Conservation (phyloP, 2,888 invertebrate genomes). For the Cybosia mesomella region DNA sequence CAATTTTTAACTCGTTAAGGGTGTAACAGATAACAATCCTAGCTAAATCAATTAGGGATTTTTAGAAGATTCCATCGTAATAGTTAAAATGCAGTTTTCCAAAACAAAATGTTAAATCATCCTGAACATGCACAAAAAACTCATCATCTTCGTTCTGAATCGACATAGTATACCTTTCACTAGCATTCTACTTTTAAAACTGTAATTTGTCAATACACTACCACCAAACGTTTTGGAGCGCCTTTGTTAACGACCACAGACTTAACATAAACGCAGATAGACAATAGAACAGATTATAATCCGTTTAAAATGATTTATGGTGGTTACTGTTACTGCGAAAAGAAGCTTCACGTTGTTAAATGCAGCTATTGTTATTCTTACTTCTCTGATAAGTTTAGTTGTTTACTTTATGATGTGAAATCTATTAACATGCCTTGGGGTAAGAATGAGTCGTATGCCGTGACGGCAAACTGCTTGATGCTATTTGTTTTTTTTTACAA, state of each 20-base stretch:
- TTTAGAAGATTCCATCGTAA: neutral
- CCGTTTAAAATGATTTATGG: conserved; percentile 75
- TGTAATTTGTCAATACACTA: conserved; percentile 67
- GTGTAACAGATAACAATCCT: too few relatives aligned
- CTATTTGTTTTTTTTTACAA: too few relatives aligned
- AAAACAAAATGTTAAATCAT: conserved; percentile 3
- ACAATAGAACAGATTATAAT: conserved; percentile 72
- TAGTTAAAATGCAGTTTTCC: neutral
- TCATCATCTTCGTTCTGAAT: conserved; percentile 38
- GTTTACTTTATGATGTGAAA: neutral
- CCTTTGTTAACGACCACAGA: conserved; percentile 59
- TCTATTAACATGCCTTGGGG: neutral
- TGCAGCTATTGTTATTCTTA: conserved; percentile 29
- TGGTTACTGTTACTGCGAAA: conserved; percentile 51
- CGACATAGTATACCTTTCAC: conserved; percentile 68
- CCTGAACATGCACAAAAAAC: conserved; percentile 32
- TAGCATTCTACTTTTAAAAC: conserved; percentile 53
- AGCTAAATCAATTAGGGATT: too few relatives aligned
- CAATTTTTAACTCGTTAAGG: too few relatives aligned
- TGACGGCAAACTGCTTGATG: neutral
- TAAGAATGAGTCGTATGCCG: neutral
- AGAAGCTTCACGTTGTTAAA: conserved; percentile 26
- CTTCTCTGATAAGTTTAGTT: conserved; percentile 10
- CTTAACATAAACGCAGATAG: conserved; percentile 56
- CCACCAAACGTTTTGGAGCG: conserved; percentile 54